Percentiles rank a stretch among this genome's conserved stretches.
Evolutionary conservation across 2,888 invertebrate species (phyloP).

Genomic region (Cepaea hortensis): DNA sequence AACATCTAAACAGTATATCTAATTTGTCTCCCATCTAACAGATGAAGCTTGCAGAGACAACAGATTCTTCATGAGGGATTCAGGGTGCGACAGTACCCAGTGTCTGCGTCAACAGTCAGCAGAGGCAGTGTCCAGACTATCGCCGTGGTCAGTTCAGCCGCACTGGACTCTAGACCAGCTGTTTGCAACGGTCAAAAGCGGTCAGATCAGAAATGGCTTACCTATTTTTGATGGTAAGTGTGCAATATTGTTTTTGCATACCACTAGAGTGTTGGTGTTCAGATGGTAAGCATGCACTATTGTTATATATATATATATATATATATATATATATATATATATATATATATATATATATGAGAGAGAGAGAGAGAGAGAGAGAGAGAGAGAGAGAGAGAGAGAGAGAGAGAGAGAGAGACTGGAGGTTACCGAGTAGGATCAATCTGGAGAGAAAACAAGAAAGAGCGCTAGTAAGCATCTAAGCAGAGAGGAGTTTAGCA

Average conservation of each 20-base stretch:
- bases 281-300: too few species aligned
- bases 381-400: too few species aligned
- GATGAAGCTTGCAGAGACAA: constrained; percentile 62
- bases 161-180: constrained; percentile 39
- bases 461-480: neutral
- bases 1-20: neutral
- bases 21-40: neutral
- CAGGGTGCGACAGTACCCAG: constrained; percentile 37
- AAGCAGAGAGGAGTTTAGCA: too few species aligned
- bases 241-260: too few species aligned
- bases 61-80: constrained; percentile 55
- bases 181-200: constrained; percentile 21
- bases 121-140: constrained; percentile 21
- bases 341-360: neutral
- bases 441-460: neutral
- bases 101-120: constrained; percentile 47
- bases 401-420: neutral
- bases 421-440: neutral
- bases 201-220: constrained; percentile 31
- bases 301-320: neutral
- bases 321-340: too few species aligned
- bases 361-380: constrained; percentile 1
- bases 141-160: constrained; percentile 47
- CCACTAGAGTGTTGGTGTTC: too few species aligned
- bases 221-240: constrained; percentile 50